Evolutionary conservation across 2,797 vertebrate species (phyloP).

Genomic region (Poeciliopsis infans): DNA sequence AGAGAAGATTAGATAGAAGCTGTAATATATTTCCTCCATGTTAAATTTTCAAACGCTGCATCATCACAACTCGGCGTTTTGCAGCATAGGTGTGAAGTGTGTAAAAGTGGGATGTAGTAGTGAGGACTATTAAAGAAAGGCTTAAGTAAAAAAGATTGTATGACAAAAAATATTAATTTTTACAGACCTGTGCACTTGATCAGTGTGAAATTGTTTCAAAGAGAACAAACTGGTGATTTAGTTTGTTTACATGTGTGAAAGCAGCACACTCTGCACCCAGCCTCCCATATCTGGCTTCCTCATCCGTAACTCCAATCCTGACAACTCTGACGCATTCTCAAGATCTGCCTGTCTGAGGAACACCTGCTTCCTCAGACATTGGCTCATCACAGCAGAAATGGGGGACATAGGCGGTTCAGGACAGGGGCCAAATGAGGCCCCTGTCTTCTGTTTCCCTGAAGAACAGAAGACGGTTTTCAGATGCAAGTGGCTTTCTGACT

Average conservation of each 20-base stretch:
- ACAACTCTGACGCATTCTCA: background rate
- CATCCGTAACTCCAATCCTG: background rate
- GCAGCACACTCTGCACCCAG: background rate
- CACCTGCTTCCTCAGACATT: background rate
- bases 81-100: background rate
- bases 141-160: background rate
- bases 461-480: background rate
- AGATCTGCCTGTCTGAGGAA: background rate
- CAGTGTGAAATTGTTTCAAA: background rate
- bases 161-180: background rate
- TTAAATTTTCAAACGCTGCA: background rate
- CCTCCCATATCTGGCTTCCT: background rate
- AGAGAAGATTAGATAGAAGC: background rate
- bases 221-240: background rate
- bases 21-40: background rate
- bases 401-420: background rate
- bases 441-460: no score
- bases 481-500: background rate
- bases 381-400: background rate
- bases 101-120: background rate
- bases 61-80: background rate
- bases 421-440: background rate
- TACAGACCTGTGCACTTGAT: background rate
- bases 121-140: background rate
- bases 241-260: background rate